Evolutionary conservation across 2,113 vertebrate genomes (phyloP), one percentile per base, ranked within the genome.

Genomic region (Paracanthobrama guichenoti): DNA sequence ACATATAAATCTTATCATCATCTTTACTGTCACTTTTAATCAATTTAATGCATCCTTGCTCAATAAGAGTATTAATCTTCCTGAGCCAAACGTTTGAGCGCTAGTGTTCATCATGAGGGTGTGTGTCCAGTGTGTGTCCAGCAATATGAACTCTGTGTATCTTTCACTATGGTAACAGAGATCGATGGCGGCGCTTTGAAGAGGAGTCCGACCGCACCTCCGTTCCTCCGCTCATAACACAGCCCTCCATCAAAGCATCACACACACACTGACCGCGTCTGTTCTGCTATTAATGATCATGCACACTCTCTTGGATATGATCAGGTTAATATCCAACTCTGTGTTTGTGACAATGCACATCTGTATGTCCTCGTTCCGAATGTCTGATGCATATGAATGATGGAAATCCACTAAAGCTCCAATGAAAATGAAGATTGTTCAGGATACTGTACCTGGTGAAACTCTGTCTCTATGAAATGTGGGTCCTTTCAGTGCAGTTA

Each of bases 151-250:
- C 77, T 78, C 31, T 75, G 64, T 82, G 86, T 13, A 74, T 83
- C 67, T 44, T 62, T 91, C 87, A 84, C 90, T 84, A 59, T 90
- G 87, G 91, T 86, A 91, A 91, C 90, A 84, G 44, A 85, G 69
- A 81, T 86, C 86, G 86, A 89, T 91, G 84, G 22, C 35, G 11
- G 26, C 12, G 74, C 89, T 86, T 91, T 91, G 88, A 94, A 91
- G 76, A 39, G 31, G 50, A 55, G 66, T 42, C 81, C 73, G 42
- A 50, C 42, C 82, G 79, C 74, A 78, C 62, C 80, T 78, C 79
- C 8, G 55, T 53, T 82, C 50, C 24, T 64, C 59, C 60, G 10
- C 9, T 79, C 83, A 71, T 75, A 80, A 85, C 83, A 85, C 79
- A 75, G 26, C 66, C 62, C 79, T 67, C 87, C 90, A 90, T 92